These are phyloP conservation scores for Indicator maculatus DNA, from an alignment of 2,113 vertebrate genomes.

Conservation along the genomic window DNA sequence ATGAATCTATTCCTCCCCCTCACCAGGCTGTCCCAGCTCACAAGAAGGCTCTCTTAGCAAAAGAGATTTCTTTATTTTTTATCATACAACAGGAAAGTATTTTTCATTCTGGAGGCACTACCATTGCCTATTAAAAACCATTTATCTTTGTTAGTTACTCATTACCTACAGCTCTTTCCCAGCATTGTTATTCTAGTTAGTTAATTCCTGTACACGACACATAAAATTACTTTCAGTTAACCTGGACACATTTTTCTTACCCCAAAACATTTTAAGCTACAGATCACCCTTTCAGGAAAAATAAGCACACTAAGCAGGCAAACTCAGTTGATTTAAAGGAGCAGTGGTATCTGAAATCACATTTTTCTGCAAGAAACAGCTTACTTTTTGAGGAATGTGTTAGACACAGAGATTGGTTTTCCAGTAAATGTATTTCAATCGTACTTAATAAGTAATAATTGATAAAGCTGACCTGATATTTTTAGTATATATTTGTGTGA, in stretches of 20 bases:
- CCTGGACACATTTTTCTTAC: neutral
- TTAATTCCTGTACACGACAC: neutral
- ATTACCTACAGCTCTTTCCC: neutral
- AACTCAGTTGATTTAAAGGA: neutral
- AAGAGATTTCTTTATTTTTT: conserved; percentile 36
- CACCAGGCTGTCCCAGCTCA: neutral
- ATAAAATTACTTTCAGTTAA: neutral
- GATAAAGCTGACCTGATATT: conserved; percentile 8
- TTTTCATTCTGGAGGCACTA: conserved; percentile 14
- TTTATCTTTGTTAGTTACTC: neutral
- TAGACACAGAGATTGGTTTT: neutral
- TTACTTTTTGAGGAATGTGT: neutral
- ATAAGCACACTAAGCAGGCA: neutral
- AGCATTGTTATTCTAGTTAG: neutral
- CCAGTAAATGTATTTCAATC: neutral
- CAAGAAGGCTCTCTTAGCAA: neutral
- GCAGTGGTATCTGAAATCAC: neutral
- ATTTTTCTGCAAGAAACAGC: neutral
- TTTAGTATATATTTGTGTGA: conserved; percentile 7
- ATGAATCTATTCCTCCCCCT: conserved; percentile 35
- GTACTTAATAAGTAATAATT: conserved; percentile 19
- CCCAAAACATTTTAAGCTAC: neutral
- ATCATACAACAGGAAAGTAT: neutral
- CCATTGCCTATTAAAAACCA: conserved; percentile 16
- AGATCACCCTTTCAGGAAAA: neutral